Percentiles rank a stretch among this genome's conserved stretches.
Evolutionary conservation across 1,140 invertebrate genomes (phyloP).

Genomic region (Acromyrmex charruanus): DNA sequence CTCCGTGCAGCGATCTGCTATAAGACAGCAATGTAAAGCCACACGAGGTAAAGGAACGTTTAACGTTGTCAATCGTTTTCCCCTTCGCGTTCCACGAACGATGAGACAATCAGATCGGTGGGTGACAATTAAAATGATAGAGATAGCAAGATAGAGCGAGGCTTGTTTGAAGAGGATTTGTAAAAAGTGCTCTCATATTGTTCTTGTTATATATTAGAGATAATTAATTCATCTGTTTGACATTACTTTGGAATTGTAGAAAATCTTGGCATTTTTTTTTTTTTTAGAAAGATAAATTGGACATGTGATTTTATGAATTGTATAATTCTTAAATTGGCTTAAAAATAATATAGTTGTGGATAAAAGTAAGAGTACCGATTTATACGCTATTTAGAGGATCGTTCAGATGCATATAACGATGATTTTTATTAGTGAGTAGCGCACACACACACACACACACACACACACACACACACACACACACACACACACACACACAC

Average conservation of each 20-base stretch:
- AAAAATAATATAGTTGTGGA: background rate
- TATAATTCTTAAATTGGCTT: background rate
- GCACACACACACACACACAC: too few species aligned
- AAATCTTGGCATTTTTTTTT: background rate
- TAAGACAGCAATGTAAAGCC: conserved; percentile 69
- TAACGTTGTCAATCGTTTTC: conserved; percentile 31
- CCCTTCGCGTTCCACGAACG: conserved; percentile 20
- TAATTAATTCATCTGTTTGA: background rate
- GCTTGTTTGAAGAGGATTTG: background rate
- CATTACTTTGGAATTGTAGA: background rate
- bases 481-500: too few species aligned
- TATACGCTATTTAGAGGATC: background rate
- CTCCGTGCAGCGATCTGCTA: conserved; percentile 65
- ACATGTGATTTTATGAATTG: background rate
- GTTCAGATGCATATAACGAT: background rate
- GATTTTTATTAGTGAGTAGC: background rate
- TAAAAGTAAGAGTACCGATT: background rate
- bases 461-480: background rate
- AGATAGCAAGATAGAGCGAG: background rate
- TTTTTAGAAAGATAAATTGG: background rate
- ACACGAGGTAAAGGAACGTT: conserved; percentile 47
- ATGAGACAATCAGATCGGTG: background rate
- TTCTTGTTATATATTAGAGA: background rate
- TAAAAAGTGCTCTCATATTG: too few species aligned
- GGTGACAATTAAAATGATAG: conserved; percentile 10